Evolutionary conservation across 1,140 invertebrate species (phyloP).

Genomic region (Neodiprion pinetum): DNA sequence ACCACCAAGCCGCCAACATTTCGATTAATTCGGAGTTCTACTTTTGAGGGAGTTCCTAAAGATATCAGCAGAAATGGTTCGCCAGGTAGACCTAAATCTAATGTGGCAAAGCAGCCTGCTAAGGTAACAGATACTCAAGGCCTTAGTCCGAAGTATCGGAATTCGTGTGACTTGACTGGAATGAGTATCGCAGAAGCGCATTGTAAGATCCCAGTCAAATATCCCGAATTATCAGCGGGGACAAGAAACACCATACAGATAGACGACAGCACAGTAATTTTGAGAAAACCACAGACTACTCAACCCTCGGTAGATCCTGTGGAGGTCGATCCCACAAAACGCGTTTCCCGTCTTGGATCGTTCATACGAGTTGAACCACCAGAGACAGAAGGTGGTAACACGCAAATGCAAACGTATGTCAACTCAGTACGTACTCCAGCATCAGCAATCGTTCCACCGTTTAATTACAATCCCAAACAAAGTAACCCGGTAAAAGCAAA

Average conservation of each 20-base stretch:
- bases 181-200: slow-evolving; percentile 40
- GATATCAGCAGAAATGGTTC: slow-evolving; percentile 23
- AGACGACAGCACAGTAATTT: slow-evolving; percentile 35
- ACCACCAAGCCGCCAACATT: slow-evolving; percentile 46
- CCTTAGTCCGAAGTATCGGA: slow-evolving; percentile 40
- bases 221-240: slow-evolving; percentile 14
- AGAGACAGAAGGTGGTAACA: slow-evolving; percentile 34
- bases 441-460: slow-evolving; percentile 62
- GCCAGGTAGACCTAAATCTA: slow-evolving; percentile 26
- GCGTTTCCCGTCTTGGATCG: slow-evolving; percentile 62
- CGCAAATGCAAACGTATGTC: slow-evolving; percentile 27
- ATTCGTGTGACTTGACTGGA: slow-evolving; percentile 51
- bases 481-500: slow-evolving; percentile 3
- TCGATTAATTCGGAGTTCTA: slow-evolving; percentile 71
- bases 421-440: slow-evolving; percentile 43
- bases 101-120: slow-evolving; percentile 13
- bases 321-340: slow-evolving; percentile 44
- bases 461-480: slow-evolving; percentile 61
- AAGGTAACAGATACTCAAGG: slow-evolving; percentile 11
- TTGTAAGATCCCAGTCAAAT: slow-evolving; percentile 47
- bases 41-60: slow-evolving; percentile 71
- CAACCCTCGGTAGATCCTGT: slow-evolving; percentile 9
- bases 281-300: slow-evolving; percentile 39
- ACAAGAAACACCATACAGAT: slow-evolving; percentile 18
- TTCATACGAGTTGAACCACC: slow-evolving; percentile 57